phyloP scores from a whole-genome alignment of 1,140 invertebrate genomes.

The Brachionus rotundiformis region DNA sequence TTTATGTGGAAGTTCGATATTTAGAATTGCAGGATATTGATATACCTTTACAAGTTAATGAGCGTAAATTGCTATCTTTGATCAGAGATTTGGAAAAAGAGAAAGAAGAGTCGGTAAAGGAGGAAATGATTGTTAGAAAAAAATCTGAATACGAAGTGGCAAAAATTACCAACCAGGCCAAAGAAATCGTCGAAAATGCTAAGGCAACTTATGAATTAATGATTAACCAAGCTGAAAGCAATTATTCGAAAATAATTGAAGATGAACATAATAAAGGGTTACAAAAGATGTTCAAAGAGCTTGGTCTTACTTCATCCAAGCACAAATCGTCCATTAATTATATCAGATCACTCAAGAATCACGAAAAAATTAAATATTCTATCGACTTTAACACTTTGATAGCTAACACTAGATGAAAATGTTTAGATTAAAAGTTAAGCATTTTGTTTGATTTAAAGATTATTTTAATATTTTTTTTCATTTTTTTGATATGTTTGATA shows the following conservation, averaged over 20 bases:
- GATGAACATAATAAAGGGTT: conserved; percentile 56
- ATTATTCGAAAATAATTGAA: conserved; percentile 57
- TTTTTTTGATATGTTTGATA: too few relatives aligned
- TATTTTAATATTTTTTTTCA: neutral
- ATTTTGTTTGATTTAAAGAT: too few relatives aligned
- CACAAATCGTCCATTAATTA: conserved; percentile 59
- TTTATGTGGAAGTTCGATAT: conserved; percentile 58
- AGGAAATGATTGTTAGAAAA: conserved; percentile 57
- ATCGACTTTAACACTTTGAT: conserved; percentile 56
- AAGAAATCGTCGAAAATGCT: conserved; percentile 55
- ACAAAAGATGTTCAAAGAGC: conserved; percentile 55
- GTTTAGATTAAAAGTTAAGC: neutral
- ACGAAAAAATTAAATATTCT: conserved; percentile 56
- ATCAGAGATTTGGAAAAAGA: conserved; percentile 56
- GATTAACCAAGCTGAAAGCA: conserved; percentile 54
- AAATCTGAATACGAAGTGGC: conserved; percentile 56
- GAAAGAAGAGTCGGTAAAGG: conserved; percentile 56
- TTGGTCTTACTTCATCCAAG: conserved; percentile 55
- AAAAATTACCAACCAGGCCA: conserved; percentile 56
- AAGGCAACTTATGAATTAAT: conserved; percentile 54
- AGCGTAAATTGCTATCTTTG: conserved; percentile 56
- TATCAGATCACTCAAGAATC: conserved; percentile 56
- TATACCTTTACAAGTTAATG: conserved; percentile 56
- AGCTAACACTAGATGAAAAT: conserved; percentile 2
- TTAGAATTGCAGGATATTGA: conserved; percentile 57